Evolutionary conservation across 92 coral and sea anemone species (phyloP), one percentile per base, ranked within the genome.

Genomic region (Blastomussa wellsi): DNA sequence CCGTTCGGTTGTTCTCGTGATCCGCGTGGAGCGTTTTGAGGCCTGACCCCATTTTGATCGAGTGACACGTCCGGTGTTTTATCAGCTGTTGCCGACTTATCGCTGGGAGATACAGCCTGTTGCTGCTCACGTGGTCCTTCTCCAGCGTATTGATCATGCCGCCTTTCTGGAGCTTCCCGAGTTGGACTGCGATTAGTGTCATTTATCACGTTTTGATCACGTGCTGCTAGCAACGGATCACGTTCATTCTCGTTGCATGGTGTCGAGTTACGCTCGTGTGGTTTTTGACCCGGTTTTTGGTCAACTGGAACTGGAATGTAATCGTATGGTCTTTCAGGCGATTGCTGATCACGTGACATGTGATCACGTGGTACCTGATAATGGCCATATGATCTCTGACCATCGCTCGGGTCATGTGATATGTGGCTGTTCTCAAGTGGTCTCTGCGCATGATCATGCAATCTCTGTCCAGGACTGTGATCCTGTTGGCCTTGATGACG

Each of bases 41-140:
- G 14, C 59, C 64, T 74, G 0, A 59, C 79, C 47, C 81, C 87
- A 47, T 83, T 83, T 42, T 75, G 57, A 75, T 83, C 87, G 16
- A 59, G 42, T 36, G 87, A 62, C 42, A 74, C 44, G 16, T 76
- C 86, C 12, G 78, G 35, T 70, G 49, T 82, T 52, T 52, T 59
- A 76, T 71, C 77, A 7, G 52, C 78, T 15, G 86, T 33, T 31
- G 79, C 37, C 12, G 78, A 69, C 4, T 70, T 71, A 22, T 82
- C 86, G 52, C 49, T 28, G 26, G 78, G 69, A 52, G 74, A 28
- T n/a, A 82, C 28, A 7, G 78, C 78, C 41, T 82, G 78, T 51
- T 60, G 86, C 17, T 70, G 86, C 53, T 82, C 86, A 7, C 80
- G 87, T 5, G 87, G 87, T 28, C 87, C 87, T 31, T 83, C 87